These are phyloP conservation scores for Plodia interpunctella DNA, from an alignment of 1,140 invertebrate species.

Conservation along the genomic window DNA sequence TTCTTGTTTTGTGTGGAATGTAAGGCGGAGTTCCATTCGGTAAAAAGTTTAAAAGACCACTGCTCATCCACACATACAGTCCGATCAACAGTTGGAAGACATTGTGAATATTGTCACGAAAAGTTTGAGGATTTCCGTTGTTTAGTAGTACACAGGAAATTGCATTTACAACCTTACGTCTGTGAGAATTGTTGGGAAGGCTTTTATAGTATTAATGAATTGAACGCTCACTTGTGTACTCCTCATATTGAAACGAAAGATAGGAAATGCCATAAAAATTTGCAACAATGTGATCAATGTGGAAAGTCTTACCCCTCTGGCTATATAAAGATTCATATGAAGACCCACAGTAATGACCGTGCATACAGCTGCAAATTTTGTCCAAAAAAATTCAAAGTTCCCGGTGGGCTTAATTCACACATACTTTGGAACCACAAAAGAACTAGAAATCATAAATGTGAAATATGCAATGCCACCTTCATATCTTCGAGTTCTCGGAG, in stretches of 20 bases:
- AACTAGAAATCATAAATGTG: conserved; percentile 65
- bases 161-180: conserved; percentile 62
- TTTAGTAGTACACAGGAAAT: conserved; percentile 61
- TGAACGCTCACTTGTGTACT: conserved; percentile 54
- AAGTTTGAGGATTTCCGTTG: conserved; percentile 69
- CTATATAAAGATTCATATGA: conserved; percentile 70
- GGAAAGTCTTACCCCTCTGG: conserved; percentile 69
- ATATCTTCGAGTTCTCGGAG: conserved; percentile 66
- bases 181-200: conserved; percentile 72
- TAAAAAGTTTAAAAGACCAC: conserved; percentile 51
- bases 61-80: conserved; percentile 50
- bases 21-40: conserved; percentile 51
- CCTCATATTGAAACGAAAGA: conserved; percentile 40
- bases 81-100: conserved; percentile 48
- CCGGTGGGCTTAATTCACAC: conserved; percentile 65
- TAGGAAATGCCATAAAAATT: conserved; percentile 45
- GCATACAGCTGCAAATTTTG: conserved; percentile 70
- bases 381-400: conserved; percentile 72
- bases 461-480: conserved; percentile 68
- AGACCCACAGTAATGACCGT: conserved; percentile 61
- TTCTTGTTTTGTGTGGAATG: conserved; percentile 62
- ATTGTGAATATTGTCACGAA: conserved; percentile 71
- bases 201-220: conserved; percentile 46
- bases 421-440: conserved; percentile 71
- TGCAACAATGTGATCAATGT: conserved; percentile 70